Evolutionary conservation across 2,888 invertebrate genomes (phyloP).

Genomic region (Lutraria lutraria): DNA sequence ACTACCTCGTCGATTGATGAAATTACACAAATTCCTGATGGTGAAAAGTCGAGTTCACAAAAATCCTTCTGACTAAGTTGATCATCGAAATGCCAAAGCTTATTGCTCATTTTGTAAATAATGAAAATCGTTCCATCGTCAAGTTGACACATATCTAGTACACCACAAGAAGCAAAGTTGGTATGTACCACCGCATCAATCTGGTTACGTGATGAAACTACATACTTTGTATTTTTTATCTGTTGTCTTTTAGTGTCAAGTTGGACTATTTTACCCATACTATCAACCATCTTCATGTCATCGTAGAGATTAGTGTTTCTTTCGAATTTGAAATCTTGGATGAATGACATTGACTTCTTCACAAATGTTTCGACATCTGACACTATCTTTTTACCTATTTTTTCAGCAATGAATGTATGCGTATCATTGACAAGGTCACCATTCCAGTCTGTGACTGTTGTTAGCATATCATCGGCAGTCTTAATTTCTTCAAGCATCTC

Average conservation of each 20-base stretch:
- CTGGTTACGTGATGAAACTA: neutral
- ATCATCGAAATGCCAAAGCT: neutral
- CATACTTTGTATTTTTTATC: neutral
- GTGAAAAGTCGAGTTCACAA: neutral
- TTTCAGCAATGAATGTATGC: neutral
- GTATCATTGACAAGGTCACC: neutral
- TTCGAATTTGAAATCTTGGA: neutral
- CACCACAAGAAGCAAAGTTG: neutral
- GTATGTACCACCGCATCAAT: neutral
- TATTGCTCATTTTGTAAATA: neutral
- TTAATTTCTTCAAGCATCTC: neutral
- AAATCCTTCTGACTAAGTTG: slow-evolving; percentile 1
- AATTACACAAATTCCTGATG: neutral
- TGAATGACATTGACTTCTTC: neutral
- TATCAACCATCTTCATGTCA: neutral
- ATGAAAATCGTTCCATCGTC: neutral
- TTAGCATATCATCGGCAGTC: neutral
- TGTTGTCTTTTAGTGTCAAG: neutral
- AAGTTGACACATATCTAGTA: slow-evolving; percentile 6
- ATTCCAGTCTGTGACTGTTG: neutral
- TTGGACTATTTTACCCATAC: neutral
- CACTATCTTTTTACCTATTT: neutral
- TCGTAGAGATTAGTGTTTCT: neutral
- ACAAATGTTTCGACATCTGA: neutral
- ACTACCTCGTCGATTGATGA: neutral